Base-by-base conservation (phyloP, 2,113 vertebrate species). In the Ascaphus truei region DNA sequence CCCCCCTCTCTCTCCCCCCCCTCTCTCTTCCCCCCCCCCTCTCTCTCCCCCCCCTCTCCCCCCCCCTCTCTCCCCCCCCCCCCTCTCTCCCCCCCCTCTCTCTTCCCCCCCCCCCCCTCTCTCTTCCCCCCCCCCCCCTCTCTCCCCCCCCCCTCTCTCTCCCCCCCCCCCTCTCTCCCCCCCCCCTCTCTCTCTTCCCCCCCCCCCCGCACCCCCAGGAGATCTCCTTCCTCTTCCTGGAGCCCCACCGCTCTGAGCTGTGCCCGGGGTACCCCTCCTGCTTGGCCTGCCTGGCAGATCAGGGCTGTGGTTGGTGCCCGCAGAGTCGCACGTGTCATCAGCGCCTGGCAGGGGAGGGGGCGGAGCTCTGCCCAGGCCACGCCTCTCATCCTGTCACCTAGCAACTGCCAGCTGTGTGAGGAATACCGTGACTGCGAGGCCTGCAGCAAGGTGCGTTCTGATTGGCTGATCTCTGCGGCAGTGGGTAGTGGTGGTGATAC, bases 301-400 rank as follows among this genome's bases (percentile, higher is more conserved):
- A 96, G 83, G 92, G 93, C 26, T 96, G 95, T 0, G 93, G 95
- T 74, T 96, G 95, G 95, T 96, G 95, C 74, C 86, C 77, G 59
- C 79, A 72, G 60, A 94, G 86, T 20, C 80, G 87, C 2, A 90
- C 90, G 62, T 94, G 93, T 73, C 83, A 90, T 50, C 71, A 84
- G 15, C 90, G 93, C 12, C 77, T 85, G 30, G 68, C 63, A 4
- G 78, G 80, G 20, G 81, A 80, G 0, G 22, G 87, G 76, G 59
- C 66, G 5, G 59, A 71, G 25, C 22, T 39, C 23, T 71, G 56
- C 78, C 3, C 74, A 79, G 2, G 76, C 81, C 22, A 83, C 86
- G 68, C 88, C 92, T 66, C 88, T 95, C 56, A 84, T 95, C 73
- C 80, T 96, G 66, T 83, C 87, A 3, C 93, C 94, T 0, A 87